phyloP scores from a whole-genome alignment of 2,888 invertebrate genomes.

The Tetheella fluctuosa region DNA sequence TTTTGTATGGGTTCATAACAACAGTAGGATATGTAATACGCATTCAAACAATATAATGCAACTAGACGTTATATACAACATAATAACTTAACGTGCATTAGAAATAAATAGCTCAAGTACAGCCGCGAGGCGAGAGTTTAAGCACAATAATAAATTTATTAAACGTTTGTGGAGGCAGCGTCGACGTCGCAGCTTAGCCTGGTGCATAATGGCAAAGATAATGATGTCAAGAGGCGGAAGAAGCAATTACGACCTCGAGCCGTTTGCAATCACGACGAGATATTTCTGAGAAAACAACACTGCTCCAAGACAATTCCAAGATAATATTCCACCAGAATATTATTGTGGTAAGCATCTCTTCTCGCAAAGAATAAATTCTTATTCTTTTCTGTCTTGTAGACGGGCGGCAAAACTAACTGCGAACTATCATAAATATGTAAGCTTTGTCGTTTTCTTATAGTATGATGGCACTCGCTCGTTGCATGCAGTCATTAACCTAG shows the following conservation, averaged over 20 bases:
- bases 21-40: not conserved
- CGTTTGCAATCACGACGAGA: slow-evolving; percentile 64
- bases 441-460: slow-evolving; percentile 9
- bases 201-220: slow-evolving; percentile 77
- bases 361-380: slow-evolving; percentile 28
- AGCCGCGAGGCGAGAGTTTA: slow-evolving; percentile 26
- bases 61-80: not conserved
- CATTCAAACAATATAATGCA: not conserved
- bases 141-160: slow-evolving; percentile 52
- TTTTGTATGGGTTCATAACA: not conserved
- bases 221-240: slow-evolving; percentile 77
- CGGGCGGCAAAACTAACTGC: slow-evolving; percentile 22
- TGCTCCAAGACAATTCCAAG: slow-evolving; percentile 52
- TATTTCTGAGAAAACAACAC: slow-evolving; percentile 59
- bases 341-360: slow-evolving; percentile 50
- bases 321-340: slow-evolving; percentile 60
- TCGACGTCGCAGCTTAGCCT: slow-evolving; percentile 55
- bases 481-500: slow-evolving; percentile 5
- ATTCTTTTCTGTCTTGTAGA: slow-evolving; percentile 31
- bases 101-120: slow-evolving; percentile 24
- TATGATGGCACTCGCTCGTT: not conserved
- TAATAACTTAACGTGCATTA: slow-evolving; percentile 10
- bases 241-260: slow-evolving; percentile 73
- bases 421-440: slow-evolving; percentile 18
- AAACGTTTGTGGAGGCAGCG: slow-evolving; percentile 46